Conservation (phyloP, 2,797 vertebrate genomes). For the Dendrocincla fuliginosa region DNA sequence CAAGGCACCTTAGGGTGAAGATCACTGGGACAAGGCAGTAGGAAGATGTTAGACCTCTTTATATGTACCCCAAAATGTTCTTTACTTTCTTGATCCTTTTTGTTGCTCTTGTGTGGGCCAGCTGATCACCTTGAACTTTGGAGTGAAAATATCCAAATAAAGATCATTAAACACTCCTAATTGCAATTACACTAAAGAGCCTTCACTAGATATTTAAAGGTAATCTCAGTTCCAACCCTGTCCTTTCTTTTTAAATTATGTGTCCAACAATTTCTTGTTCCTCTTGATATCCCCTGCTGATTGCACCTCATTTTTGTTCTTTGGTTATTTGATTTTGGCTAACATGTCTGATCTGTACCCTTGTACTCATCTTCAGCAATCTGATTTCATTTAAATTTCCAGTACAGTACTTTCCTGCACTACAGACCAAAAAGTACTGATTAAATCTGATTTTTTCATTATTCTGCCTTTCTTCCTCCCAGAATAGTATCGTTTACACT, state of each 20-base stretch:
- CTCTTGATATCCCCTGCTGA: not conserved
- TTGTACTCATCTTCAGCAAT: not conserved
- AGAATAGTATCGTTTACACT: not conserved
- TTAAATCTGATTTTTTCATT: not conserved
- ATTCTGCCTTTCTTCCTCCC: not conserved
- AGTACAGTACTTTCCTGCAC: not conserved
- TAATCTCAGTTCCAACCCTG: not conserved
- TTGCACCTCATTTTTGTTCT: not conserved
- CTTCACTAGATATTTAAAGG: not conserved
- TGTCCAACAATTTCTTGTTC: not conserved
- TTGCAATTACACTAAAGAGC: not conserved
- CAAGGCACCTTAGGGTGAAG: not conserved
- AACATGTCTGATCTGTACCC: not conserved
- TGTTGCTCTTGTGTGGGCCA: not conserved
- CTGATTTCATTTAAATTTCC: not conserved
- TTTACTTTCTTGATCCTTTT: not conserved
- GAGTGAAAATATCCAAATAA: not conserved
- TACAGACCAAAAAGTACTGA: not conserved
- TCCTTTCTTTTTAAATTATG: not conserved
- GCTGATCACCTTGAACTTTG: not conserved
- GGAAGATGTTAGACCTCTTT: not conserved
- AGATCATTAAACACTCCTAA: not conserved
- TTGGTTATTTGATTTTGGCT: not conserved
- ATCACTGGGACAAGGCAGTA: not conserved
- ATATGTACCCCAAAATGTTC: not conserved